phyloP scores from a whole-genome alignment of 2,113 vertebrate species.

The Oreochromis tanganicae region DNA sequence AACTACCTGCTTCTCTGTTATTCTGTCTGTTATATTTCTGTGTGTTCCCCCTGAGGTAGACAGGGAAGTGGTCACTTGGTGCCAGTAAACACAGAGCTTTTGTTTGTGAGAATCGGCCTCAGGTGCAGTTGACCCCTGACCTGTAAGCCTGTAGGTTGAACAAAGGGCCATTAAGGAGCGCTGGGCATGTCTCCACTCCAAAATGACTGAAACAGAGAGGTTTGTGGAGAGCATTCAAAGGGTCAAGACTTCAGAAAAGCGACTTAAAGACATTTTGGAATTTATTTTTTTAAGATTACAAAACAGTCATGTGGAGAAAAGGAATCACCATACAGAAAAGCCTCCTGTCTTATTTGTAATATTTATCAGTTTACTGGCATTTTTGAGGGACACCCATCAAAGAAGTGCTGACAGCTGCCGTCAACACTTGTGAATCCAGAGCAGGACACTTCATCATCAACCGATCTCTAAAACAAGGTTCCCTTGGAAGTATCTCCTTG shows the following conservation, averaged over 20 bases:
- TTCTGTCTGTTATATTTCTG: background rate
- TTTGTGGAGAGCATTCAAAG: conserved; percentile 38
- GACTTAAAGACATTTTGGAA: background rate
- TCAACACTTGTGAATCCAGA: conserved; percentile 62
- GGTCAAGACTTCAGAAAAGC: conserved; percentile 4
- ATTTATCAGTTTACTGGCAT: background rate
- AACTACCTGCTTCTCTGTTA: background rate
- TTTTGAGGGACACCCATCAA: conserved; percentile 29
- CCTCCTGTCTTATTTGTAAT: background rate
- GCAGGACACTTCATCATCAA: conserved; percentile 51
- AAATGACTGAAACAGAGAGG: conserved; percentile 36
- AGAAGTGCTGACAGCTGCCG: conserved; percentile 48
- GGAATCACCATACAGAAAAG: background rate
- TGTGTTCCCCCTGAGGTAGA: conserved; percentile 8
- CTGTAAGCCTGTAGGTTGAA: conserved; percentile 69
- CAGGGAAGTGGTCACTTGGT: conserved; percentile 65
- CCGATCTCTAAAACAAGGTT: conserved; percentile 55
- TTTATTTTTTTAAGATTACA: background rate
- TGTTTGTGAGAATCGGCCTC: conserved; percentile 75
- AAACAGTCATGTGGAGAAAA: background rate
- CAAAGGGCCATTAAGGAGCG: conserved; percentile 72
- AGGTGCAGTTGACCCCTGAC: conserved; percentile 78
- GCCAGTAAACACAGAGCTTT: conserved; percentile 68
- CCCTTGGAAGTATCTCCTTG: conserved; percentile 45
- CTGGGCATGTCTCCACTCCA: conserved; percentile 45